Evolutionary conservation across 2,797 vertebrate genomes (phyloP), one percentile per base, ranked within the genome.

Genomic region (Salmo trutta): DNA sequence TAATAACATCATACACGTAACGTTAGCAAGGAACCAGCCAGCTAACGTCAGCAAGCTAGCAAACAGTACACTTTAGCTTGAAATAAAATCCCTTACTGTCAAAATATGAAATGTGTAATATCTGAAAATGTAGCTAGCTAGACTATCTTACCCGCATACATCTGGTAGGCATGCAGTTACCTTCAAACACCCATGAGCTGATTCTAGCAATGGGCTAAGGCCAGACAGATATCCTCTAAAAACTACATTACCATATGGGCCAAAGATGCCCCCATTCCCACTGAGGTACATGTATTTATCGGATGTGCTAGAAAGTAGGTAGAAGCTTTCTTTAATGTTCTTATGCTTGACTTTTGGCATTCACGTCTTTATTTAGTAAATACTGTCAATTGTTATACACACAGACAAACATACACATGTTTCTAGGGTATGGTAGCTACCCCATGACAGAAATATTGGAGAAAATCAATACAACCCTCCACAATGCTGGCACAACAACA

Each of bases 381-480:
- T 47, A 24, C 72, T 82, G 82, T 79, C 83, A 82, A 84, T 85
- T 86, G 54, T n/a, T 70, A n/a, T 1, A 70, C 31, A 16, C 53
- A 62, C 41, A 6, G n/a, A 53, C 51, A 56, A 4, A n/a, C 19
- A 59, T 15, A 17, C 21, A 29, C 51, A 10, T 2, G 14, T 53
- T 82, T 81, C 68, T 68, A 51, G n/a, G 76, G 77, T 79, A 82
- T 76, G 78, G 82, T 84, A 82, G 66, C 85, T 78, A 74, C 76
- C 83, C 83, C 88, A 84, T 86, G 84, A 85, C 89, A 87, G 87
- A 89, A 89, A 90, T 86, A 75, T 74, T 29, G 85, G 76, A 83
- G 83, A 79, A 88, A 88, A 93, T 93, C 92, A 88, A 93, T 93
- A 87, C 47, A 82, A 82, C 77, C 83, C 82, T 90, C 81, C 82